Percentiles rank a stretch among this genome's conserved stretches.
These are phyloP conservation scores for Dromaius novaehollandiae DNA, from an alignment of 2,113 vertebrate species.

Conservation along the genomic window DNA sequence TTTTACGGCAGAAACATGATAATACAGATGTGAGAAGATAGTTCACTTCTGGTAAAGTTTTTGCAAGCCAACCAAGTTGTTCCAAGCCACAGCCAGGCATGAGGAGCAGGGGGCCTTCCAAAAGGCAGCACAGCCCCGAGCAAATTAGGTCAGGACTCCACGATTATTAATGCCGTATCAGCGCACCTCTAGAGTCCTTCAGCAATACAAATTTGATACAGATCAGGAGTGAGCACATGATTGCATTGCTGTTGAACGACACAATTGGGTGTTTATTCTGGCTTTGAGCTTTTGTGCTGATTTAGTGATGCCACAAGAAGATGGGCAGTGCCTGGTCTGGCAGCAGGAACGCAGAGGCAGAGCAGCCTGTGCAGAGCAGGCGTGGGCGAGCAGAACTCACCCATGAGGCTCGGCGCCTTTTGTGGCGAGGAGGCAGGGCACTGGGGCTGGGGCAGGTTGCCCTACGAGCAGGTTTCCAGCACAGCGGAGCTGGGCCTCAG, in stretches of 20 bases:
- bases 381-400: not conserved
- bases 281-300: not conserved
- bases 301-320: accelerated
- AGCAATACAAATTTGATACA: accelerated
- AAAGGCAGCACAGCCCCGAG: accelerated
- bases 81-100: accelerated
- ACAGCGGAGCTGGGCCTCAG: too few species aligned
- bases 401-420: too few species aligned
- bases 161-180: not conserved
- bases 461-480: too few species aligned
- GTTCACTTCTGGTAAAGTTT: not conserved
- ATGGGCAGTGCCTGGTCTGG: accelerated
- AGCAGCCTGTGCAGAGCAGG: too few species aligned
- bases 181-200: accelerated
- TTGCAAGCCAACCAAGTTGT: accelerated
- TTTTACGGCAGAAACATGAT: accelerated
- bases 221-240: accelerated
- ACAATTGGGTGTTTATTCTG: accelerated
- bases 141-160: not conserved
- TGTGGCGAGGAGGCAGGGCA: too few species aligned
- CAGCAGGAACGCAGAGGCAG: not conserved
- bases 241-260: accelerated
- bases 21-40: accelerated
- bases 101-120: not conserved
- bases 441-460: too few species aligned